These are phyloP conservation scores for Taurulus bubalis DNA, from an alignment of 2,113 vertebrate species.

Conservation along the genomic window DNA sequence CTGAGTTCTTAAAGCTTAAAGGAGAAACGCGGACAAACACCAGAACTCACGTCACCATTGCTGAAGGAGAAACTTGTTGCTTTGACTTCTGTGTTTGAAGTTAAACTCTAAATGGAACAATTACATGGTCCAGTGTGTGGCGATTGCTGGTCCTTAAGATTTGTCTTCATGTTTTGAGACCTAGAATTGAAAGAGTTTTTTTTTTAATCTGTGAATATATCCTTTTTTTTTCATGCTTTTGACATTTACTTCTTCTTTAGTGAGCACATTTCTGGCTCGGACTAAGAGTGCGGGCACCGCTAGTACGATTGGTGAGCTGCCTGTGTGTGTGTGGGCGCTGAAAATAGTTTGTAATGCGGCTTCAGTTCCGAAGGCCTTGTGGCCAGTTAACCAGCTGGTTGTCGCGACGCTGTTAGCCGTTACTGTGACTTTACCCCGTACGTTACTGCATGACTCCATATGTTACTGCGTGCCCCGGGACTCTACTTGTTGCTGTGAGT, in stretches of 20 bases:
- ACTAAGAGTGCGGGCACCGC: neutral
- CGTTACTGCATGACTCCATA: neutral
- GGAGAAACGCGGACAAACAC: conserved; percentile 53
- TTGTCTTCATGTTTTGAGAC: neutral
- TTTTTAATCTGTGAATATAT: neutral
- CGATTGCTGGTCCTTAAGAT: neutral
- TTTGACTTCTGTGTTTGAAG: conserved; percentile 19
- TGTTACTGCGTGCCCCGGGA: neutral
- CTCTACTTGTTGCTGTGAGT: neutral
- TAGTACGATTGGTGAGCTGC: neutral
- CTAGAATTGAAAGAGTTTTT: neutral
- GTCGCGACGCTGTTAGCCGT: neutral
- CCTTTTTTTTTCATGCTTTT: neutral
- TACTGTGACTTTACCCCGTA: neutral
- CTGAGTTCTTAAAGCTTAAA: conserved; percentile 58
- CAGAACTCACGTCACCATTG: conserved; percentile 25
- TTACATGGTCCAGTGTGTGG: conserved; percentile 11
- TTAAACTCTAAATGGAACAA: conserved; percentile 4
- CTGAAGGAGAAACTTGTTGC: conserved; percentile 40
- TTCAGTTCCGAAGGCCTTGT: neutral
- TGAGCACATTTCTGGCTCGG: neutral
- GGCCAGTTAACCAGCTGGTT: neutral
- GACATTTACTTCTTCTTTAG: neutral
- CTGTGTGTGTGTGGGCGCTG: neutral
- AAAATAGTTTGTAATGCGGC: neutral